These are phyloP conservation scores for Trichonephila inaurata DNA, from an alignment of 1,140 invertebrate genomes.

Conservation along the genomic window DNA sequence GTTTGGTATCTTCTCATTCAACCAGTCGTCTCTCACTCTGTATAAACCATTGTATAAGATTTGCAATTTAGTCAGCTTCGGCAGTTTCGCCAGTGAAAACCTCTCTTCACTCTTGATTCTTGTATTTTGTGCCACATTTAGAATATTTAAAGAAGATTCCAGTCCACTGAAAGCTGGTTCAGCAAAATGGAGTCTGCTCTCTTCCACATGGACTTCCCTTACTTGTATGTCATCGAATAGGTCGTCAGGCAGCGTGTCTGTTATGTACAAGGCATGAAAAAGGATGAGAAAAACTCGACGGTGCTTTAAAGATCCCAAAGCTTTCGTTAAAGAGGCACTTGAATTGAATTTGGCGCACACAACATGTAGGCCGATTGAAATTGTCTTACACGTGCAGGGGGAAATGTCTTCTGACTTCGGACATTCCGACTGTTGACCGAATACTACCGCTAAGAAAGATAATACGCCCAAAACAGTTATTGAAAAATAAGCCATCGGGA, in stretches of 20 bases:
- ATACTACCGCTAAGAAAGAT: neutral
- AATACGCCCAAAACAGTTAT: neutral
- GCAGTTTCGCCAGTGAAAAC: slow-evolving; percentile 39
- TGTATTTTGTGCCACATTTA: slow-evolving; percentile 42
- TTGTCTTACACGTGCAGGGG: slow-evolving; percentile 54
- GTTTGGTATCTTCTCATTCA: slow-evolving; percentile 35
- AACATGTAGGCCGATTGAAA: neutral
- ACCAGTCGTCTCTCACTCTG: slow-evolving; percentile 29
- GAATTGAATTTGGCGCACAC: slow-evolving; percentile 55
- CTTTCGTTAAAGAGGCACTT: neutral
- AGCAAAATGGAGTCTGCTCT: slow-evolving; percentile 4
- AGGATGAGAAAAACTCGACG: neutral
- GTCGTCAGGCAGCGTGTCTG: slow-evolving; percentile 22
- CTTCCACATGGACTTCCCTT: slow-evolving; percentile 21
- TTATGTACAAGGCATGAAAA: slow-evolving; percentile 8
- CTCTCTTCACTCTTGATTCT: slow-evolving; percentile 51
- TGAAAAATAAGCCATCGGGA: neutral
- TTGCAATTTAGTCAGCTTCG: slow-evolving; percentile 23
- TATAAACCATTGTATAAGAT: neutral
- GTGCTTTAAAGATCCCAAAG: slow-evolving; percentile 21
- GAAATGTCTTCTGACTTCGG: slow-evolving; percentile 21
- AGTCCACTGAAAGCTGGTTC: slow-evolving; percentile 44
- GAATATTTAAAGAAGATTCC: slow-evolving; percentile 6
- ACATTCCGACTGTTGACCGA: neutral
- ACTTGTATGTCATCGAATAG: slow-evolving; percentile 48